Evolutionary conservation across 2,797 vertebrate genomes (phyloP).

Genomic region (Gorsachius magnificus): DNA sequence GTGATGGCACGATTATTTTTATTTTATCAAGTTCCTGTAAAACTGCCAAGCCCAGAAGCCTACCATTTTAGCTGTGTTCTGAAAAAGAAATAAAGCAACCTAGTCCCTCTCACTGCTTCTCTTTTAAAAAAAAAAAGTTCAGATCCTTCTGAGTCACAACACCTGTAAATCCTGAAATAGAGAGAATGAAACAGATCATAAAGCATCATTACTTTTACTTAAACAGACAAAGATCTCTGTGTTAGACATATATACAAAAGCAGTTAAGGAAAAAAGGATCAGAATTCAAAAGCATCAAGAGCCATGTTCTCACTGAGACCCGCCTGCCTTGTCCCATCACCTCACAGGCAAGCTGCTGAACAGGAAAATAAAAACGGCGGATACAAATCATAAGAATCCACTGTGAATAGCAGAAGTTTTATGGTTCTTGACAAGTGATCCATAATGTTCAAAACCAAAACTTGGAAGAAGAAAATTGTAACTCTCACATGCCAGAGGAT

Average conservation of each 20-base stretch:
- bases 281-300: background rate
- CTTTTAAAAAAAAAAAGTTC: background rate
- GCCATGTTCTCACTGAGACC: background rate
- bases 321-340: background rate
- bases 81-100: background rate
- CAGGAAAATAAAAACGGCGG: background rate
- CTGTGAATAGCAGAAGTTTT: background rate
- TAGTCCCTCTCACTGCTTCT: background rate
- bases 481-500: background rate
- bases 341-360: background rate
- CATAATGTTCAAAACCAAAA: background rate
- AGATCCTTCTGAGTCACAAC: background rate
- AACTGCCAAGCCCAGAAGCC: constrained; percentile 43
- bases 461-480: background rate
- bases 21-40: constrained; percentile 58
- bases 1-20: constrained; percentile 56
- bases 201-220: constrained; percentile 33
- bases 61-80: background rate
- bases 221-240: constrained; percentile 2
- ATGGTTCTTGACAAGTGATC: background rate
- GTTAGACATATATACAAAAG: background rate
- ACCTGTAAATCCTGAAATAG: background rate
- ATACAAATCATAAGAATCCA: background rate
- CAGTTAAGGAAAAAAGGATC: background rate
- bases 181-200: constrained; percentile 18